Evolutionary conservation across 2,113 vertebrate species (phyloP).

Genomic region (Scartelaos histophorus): DNA sequence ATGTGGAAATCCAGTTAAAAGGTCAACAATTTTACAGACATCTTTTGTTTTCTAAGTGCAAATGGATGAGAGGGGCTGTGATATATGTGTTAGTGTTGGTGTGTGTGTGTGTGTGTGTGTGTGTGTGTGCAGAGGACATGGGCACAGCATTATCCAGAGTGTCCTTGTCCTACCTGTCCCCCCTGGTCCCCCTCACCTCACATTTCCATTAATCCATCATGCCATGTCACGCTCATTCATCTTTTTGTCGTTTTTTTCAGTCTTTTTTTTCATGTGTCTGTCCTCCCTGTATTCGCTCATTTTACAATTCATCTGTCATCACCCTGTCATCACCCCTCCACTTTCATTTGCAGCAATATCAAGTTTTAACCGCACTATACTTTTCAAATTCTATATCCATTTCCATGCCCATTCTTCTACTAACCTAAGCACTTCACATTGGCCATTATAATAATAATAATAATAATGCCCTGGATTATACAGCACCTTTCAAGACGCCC

Average conservation of each 20-base stretch:
- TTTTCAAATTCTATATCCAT: background rate
- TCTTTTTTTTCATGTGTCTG: conserved; percentile 29
- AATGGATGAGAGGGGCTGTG: conserved; percentile 11
- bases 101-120: background rate
- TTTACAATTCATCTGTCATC: conserved; percentile 35
- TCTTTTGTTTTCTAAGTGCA: conserved; percentile 22
- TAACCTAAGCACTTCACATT: background rate
- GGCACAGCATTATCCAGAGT: conserved; percentile 19
- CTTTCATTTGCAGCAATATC: conserved; percentile 1
- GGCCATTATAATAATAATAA: too few species aligned
- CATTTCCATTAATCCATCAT: conserved; percentile 51
- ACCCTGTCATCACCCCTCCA: background rate
- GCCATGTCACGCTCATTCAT: conserved; percentile 33
- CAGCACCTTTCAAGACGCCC: too few species aligned
- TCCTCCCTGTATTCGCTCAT: conserved; percentile 38
- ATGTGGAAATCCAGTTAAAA: conserved; percentile 57
- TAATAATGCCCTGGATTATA: too few species aligned
- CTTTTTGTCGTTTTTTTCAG: conserved; percentile 28
- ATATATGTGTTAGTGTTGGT: background rate
- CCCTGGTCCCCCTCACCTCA: conserved; percentile 7
- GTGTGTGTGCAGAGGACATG: background rate
- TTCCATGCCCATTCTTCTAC: background rate
- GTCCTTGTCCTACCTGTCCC: conserved; percentile 54
- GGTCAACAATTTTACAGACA: conserved; percentile 43
- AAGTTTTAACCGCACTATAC: conserved; percentile 5